A percentile compares a stretch with the other conserved stretches of the same genome.
Evolutionary conservation across 2,797 vertebrate genomes (phyloP).

Genomic region (Anguilla obscura): DNA sequence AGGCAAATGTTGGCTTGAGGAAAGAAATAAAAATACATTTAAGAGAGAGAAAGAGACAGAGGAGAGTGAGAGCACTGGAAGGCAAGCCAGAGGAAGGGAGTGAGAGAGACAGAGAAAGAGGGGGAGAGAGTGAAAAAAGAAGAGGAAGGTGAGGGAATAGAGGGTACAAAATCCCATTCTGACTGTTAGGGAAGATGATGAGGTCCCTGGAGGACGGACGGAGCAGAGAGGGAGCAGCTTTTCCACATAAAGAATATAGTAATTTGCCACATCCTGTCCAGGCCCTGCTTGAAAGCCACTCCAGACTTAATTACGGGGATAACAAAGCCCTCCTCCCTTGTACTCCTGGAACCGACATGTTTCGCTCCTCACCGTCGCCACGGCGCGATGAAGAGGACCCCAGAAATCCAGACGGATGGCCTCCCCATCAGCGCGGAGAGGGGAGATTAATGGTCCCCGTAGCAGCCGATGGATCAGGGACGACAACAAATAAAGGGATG

Average conservation of each 20-base stretch:
- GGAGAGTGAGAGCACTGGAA: conserved; percentile 39
- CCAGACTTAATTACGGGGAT: conserved; percentile 87
- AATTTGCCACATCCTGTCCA: conserved; percentile 85
- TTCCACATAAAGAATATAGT: conserved; percentile 83
- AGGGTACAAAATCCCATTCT: conserved; percentile 89
- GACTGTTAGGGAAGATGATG: conserved; percentile 95
- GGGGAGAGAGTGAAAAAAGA: conserved; percentile 56
- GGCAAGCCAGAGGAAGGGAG: conserved; percentile 30
- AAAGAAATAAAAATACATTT: conserved; percentile 59
- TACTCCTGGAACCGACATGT: conserved; percentile 59
- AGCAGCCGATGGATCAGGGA: conserved; percentile 52
- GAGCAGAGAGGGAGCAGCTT: conserved; percentile 82
- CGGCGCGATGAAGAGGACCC: conserved; percentile 50
- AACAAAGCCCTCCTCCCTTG: conserved; percentile 76
- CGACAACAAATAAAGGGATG: conserved; percentile 67
- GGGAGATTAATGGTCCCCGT: conserved; percentile 61
- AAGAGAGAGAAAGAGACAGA: conserved; percentile 51
- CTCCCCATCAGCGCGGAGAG: conserved; percentile 57
- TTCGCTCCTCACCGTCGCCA: conserved; percentile 23
- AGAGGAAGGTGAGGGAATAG: conserved; percentile 79
- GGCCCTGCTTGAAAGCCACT: conserved; percentile 79
- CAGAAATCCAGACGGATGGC: conserved; percentile 53
- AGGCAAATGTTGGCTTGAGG: conserved; percentile 64
- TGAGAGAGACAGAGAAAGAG: conserved; percentile 34
- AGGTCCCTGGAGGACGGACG: conserved; percentile 85